phyloP scores from a whole-genome alignment of 2,113 vertebrate genomes.

The Erpornis zantholeuca region DNA sequence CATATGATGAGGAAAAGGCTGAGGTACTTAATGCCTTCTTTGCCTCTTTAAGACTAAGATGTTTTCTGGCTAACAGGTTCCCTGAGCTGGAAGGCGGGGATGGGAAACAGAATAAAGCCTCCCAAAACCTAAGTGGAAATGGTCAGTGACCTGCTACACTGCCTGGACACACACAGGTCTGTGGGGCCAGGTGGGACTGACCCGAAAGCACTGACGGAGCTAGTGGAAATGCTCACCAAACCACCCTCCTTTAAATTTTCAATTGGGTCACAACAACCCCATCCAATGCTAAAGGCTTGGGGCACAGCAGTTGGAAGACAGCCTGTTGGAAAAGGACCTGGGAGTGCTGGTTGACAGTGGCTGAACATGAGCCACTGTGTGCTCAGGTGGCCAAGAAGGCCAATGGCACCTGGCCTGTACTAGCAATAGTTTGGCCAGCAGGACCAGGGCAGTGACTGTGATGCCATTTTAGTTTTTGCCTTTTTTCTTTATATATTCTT shows the following conservation, averaged over 20 bases:
- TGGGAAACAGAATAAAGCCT: not conserved
- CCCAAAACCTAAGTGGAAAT: not conserved
- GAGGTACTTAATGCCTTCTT: not conserved
- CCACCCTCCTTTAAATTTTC: not conserved
- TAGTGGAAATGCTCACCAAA: not conserved
- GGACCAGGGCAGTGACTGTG: not conserved
- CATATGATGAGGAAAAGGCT: not conserved
- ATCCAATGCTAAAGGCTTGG: not conserved
- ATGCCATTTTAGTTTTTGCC: not conserved
- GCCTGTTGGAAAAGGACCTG: not conserved
- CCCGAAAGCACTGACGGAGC: not conserved
- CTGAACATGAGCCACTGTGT: not conserved
- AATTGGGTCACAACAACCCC: not conserved
- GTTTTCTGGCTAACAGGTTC: not conserved
- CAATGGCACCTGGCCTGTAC: not conserved
- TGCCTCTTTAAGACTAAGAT: not conserved
- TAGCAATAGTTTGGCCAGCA: not conserved
- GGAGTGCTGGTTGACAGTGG: not conserved
- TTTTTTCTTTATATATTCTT: not conserved
- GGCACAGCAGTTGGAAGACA: not conserved
- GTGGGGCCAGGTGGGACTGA: not conserved
- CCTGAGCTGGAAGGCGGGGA: not conserved
- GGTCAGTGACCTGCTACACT: not conserved
- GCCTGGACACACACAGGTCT: not conserved
- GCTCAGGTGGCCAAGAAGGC: not conserved